Evolutionary conservation across 1,140 invertebrate genomes (phyloP), one percentile per base, ranked within the genome.

Genomic region (Bombus cullumanus): DNA sequence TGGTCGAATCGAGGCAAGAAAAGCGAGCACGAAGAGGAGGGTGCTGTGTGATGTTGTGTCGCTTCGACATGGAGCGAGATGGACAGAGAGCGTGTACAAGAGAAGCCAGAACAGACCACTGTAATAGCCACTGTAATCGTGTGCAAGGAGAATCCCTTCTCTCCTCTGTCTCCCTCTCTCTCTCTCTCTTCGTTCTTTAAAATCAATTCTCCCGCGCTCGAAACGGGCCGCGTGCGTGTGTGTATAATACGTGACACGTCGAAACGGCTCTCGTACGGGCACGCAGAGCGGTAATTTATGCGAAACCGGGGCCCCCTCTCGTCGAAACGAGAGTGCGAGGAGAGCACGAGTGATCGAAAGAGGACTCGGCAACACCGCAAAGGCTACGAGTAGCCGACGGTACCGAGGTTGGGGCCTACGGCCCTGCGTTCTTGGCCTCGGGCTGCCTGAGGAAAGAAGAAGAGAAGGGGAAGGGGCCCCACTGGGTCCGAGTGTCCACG

Each of bases 341-440:
- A 79, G 81, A 72, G 69, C 80, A 78, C 34, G 37, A 79, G 77
- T 66, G 82, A 87, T 78, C 86, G 76, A 72, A 72, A 62, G 84
- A 87, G 74, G 85, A 83, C 82, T 80, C 79, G 88, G 89, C 88
- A 90, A 90, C 89, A 57, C 47, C 72, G 89, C 89, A 83, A 85
- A 87, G 59, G 68, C 59, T 80, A 80, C 88, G 80, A 71, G 79
- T 82, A 83, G 79, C 86, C 81, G 81, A 37, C 84, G 87, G 73
- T 82, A 71, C 83, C 88, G 83, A 83, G 85, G 84, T 41, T 77
- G 89, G 80, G 88, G 90, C 87, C 85, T 91, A 91, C 90, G 86
- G 89, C 89, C 89, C 91, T 89, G 87, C 78, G 86, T 85, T 90
- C 91, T 89, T 91, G 91, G 92, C 90, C 91, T 92, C 92, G 83